Evolutionary conservation across 53 echinoderm and acorn worm genomes (phyloP), one percentile per base, ranked within the genome.

Genomic region (Astropecten irregularis): DNA sequence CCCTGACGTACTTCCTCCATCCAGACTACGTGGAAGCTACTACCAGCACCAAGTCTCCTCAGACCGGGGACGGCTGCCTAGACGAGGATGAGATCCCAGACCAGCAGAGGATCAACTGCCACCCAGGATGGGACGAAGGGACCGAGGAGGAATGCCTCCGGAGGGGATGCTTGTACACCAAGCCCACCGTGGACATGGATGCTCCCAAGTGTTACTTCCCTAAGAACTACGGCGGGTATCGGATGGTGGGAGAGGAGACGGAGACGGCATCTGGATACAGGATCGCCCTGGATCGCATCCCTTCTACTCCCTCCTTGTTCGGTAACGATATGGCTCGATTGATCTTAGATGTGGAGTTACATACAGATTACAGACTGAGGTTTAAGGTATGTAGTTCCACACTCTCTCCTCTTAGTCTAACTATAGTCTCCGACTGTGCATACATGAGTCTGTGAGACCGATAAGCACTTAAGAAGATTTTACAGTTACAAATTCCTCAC

Each of bases 121-220:
- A 84, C 19, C 92, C 95, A 0, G 94, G 88, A 28, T 71, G 92
- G 29, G 68, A 66, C 18, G 38, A 62, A 19, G 39, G 56, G 3
- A 49, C 68, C 2, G 84, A 84, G 34, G 90, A 50, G 4, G 56
- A 83, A 1, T 95, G 95, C 40, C 40, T 52, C 19, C 54, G 37
- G 27, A 58, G 93, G 36, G 95, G 95, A 2, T 95, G 95, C 52
- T 15, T 62, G 16, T 95, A 86, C 81, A 37, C 55, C 30, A 23
- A 33, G 31, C 77, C 95, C 1, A 37, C 60, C 18, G 36, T 48
- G 0, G 79, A 84, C 1, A 4, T 21, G 23, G 88, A 76, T 18
- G 87, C 85, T 13, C 95, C 95, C 0, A 42, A 57, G 38, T 95
- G 95, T 49, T 93, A 57, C 83, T 95, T 90, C 66, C 92, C 92